Conservation (phyloP, 2,888 invertebrate genomes). For the Brenthis daphne region DNA sequence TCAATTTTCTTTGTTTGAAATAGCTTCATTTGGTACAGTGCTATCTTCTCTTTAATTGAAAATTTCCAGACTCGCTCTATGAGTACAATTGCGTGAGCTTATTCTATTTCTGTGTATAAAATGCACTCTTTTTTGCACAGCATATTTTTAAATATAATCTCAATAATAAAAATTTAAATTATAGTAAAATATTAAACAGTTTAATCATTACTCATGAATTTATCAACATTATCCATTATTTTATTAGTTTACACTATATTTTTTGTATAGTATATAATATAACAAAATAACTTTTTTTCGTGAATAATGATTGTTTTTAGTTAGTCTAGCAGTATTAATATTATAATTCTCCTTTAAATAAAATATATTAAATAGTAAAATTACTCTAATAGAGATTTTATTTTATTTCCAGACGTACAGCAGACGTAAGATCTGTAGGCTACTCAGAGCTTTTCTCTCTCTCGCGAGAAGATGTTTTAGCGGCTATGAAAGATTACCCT, state of each 20-base stretch:
- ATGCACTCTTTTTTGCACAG: neutral
- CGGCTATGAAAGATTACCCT: constrained; percentile 98
- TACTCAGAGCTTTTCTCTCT: constrained; percentile 97
- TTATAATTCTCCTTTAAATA: no score
- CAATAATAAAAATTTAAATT: neutral
- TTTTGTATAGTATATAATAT: no score
- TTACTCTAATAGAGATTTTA: constrained; percentile 14
- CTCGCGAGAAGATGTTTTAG: constrained; percentile 95
- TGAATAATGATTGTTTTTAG: no score
- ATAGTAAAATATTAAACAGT: no score
- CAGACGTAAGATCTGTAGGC: constrained; percentile 97
- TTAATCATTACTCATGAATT: no score
- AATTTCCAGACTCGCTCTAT: constrained; percentile 3
- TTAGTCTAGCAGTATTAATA: no score
- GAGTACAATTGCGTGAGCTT: neutral
- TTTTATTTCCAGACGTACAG: constrained; percentile 88
- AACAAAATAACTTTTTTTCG: no score
- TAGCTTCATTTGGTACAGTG: neutral
- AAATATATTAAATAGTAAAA: neutral
- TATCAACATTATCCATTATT: no score
- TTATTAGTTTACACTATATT: no score
- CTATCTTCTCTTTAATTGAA: constrained; percentile 1
- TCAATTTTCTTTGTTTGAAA: constrained; percentile 1
- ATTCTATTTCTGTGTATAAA: neutral
- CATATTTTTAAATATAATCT: neutral